These are phyloP conservation scores for Rhinolophus ferrumequinum DNA, from an alignment of 2,113 vertebrate species.

Conservation along the genomic window DNA sequence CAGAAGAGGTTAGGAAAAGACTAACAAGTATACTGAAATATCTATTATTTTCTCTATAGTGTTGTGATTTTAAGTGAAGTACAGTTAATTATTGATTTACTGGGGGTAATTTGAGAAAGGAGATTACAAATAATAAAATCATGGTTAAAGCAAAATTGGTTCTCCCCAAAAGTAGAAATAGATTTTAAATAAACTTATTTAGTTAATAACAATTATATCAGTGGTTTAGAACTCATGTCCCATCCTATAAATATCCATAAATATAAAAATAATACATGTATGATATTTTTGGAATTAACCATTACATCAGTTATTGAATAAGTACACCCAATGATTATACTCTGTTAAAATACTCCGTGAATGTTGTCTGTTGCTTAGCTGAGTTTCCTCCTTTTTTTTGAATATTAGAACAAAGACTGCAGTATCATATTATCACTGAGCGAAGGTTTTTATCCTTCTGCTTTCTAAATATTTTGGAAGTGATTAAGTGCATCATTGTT, in stretches of 20 bases:
- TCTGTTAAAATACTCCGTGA: constrained; percentile 17
- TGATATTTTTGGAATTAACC: neutral
- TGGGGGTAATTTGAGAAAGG: neutral
- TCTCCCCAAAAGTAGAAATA: neutral
- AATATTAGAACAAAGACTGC: constrained; percentile 30
- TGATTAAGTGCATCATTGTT: constrained; percentile 10
- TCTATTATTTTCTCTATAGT: neutral
- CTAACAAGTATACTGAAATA: neutral
- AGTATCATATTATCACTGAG: neutral
- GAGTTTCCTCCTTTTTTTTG: neutral
- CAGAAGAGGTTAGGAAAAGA: constrained; percentile 83
- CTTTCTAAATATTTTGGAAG: constrained; percentile 35
- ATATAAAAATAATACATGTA: constrained; percentile 2
- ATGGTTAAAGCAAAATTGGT: constrained; percentile 5
- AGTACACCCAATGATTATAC: neutral
- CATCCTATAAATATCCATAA: neutral
- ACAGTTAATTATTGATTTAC: neutral
- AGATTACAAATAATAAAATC: constrained; percentile 24
- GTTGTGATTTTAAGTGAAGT: constrained; percentile 19
- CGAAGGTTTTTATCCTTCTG: constrained; percentile 3
- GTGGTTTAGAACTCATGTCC: constrained; percentile 12
- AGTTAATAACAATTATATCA: neutral
- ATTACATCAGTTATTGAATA: constrained; percentile 17
- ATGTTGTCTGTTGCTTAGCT: constrained; percentile 23
- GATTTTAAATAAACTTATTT: neutral